Base-by-base conservation (phyloP, 1,140 invertebrate genomes). In the Phymastichus coffea region DNA sequence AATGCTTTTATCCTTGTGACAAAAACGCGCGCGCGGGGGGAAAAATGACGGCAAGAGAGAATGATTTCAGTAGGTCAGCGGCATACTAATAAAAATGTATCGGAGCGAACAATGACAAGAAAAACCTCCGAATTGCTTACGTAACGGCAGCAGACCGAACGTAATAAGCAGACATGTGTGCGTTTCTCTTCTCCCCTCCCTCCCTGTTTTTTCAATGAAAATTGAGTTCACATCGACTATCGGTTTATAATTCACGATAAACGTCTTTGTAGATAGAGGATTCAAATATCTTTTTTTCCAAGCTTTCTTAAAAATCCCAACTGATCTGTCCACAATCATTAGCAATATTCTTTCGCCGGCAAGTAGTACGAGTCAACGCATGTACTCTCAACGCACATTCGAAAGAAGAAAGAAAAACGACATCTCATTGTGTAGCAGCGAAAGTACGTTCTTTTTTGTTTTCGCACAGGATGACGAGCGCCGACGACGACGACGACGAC, bases 401-500 rank as follows among this genome's bases (percentile, higher is more conserved):
- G n/a, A n/a, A n/a, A n/a, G n/a, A n/a, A n/a, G n/a, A n/a, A n/a
- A n/a, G n/a, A n/a, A n/a, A n/a, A n/a, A n/a, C n/a, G n/a, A n/a
- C n/a, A n/a, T n/a, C n/a, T n/a, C n/a, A n/a, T n/a, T n/a, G n/a
- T n/a, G n/a, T n/a, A 28, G 12, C 14, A 26, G 25, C 20, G n/a
- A 12, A 33, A n/a, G 6, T 33, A 30, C 30, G 33, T 57, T 22
- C 43, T 47, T 57, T 57, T 57, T 57, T 57, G 41, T 26, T 9
- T 28, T 20, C 30, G 17, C 15, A 30, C 12, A 19, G 22, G 28
- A 49, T 33, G 33, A 52, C 26, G 61, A 23, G 26, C 25, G 22
- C 35, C 17, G 38, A 57, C 28, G 19, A 17, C 54, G 22, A 51
- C 38, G 52, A 59, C 49, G 57, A 54, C 61, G 54, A 37, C 49